These are phyloP conservation scores for Donacobius atricapilla DNA, from an alignment of 2,113 vertebrate genomes.

Conservation along the genomic window DNA sequence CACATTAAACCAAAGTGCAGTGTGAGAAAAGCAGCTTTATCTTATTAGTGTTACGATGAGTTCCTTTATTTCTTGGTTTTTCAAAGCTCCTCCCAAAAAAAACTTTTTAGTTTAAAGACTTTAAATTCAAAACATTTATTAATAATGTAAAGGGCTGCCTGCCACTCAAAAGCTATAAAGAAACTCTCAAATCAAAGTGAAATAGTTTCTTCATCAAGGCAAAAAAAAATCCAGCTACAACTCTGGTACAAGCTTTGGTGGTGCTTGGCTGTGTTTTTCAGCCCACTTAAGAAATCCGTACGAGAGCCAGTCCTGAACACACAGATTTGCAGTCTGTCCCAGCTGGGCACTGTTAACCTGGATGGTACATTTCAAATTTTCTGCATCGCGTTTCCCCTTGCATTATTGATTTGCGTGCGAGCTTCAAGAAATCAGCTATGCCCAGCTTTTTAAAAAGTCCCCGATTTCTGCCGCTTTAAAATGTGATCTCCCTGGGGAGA, in stretches of 20 bases:
- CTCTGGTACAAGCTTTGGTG: background rate
- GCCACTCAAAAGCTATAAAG: slow-evolving; percentile 51
- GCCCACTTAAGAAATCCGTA: background rate
- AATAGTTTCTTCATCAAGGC: slow-evolving; percentile 47
- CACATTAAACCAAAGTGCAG: slow-evolving; percentile 8
- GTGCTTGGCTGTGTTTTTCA: background rate
- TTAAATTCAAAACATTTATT: slow-evolving; percentile 59
- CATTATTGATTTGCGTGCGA: background rate
- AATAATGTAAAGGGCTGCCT: slow-evolving; percentile 63
- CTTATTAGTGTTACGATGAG: background rate
- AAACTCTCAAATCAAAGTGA: slow-evolving; percentile 45
- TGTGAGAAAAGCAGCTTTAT: background rate
- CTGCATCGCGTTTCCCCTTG: background rate
- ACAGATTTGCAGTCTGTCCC: background rate
- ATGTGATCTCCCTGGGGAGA: background rate
- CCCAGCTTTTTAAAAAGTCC: background rate
- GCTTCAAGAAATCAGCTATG: background rate
- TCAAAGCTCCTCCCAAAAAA: slow-evolving; percentile 39
- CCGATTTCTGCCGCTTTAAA: background rate
- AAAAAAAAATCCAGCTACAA: background rate
- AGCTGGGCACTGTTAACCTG: background rate
- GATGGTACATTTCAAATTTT: background rate
- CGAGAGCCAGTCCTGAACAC: background rate
- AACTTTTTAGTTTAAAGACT: slow-evolving; percentile 50
- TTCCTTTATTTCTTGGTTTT: slow-evolving; percentile 6